Evolutionary conservation across 2,888 invertebrate species (phyloP), one percentile per base, ranked within the genome.

Genomic region (Meganola albula): DNA sequence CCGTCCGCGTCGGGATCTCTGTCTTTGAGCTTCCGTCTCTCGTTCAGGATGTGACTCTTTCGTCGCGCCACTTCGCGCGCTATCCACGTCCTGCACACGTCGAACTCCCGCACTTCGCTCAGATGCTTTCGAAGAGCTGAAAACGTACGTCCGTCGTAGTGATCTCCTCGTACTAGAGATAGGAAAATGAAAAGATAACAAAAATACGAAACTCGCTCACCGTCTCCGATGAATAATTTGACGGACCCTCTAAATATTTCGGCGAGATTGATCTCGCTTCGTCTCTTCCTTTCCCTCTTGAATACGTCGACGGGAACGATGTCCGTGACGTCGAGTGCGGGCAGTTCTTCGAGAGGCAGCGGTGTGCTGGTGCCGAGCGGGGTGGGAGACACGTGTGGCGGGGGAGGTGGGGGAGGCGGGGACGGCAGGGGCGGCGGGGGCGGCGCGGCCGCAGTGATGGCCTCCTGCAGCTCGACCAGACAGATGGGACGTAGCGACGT

Each of bases 401-500:
- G 6, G 16, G 16, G 16, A 6, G 16, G 16, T 16, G 16, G 3
- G 18, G 24, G 1, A 11, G 4, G 3, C 2, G 32, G 11, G 35
- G 27, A 18, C 30, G 34, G 30, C 14, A 44, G 42, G 22, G 50
- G 32, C 27, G 53, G 37, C 29, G 44, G 48, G 10, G 46, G 63
- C 12, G 63, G 60, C 34, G 68, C 69, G 30, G 54, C 63, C 22
- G 72, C 76, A 25, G 38, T 60, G 32, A 78, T 53, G 35, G 73
- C 77, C 10, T 67, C 72, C 58, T 76, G 78, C 59, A 80, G 72
- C 60, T 80, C 72, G 40, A 58, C 24, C 32, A 78, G 67, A 14
- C 76, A 64, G 22, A 70, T 46, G 20, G 72, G 56, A 2, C 64
- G 70, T 40, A 61, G 56, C 5, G 44, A 28, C 29, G 40, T 24